phyloP scores from a whole-genome alignment of 2,888 invertebrate genomes.

The Zaprionus lineosus region DNA sequence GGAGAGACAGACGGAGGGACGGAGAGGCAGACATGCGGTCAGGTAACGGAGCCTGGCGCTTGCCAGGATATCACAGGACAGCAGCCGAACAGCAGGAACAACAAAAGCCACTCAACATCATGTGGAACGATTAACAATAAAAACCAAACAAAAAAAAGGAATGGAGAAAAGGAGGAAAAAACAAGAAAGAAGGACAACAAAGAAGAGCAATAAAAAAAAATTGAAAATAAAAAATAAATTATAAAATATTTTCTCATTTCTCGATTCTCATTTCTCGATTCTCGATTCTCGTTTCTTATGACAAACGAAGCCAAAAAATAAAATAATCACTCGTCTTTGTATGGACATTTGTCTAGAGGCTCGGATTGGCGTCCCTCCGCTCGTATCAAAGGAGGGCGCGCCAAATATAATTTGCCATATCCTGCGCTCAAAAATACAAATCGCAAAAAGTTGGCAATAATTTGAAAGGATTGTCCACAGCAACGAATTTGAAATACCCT shows the following conservation, averaged over 20 bases:
- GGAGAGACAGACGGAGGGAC: not conserved
- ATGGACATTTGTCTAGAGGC: conserved; percentile 31
- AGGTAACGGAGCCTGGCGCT: conserved; percentile 58
- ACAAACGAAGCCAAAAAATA: conserved; percentile 14
- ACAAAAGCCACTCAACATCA: conserved; percentile 21
- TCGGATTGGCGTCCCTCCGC: not conserved
- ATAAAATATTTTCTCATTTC: too few relatives aligned
- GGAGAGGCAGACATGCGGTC: not conserved
- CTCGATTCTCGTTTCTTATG: too few relatives aligned
- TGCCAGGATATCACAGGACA: conserved; percentile 46
- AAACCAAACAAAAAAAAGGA: conserved; percentile 6
- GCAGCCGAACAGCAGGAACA: conserved; percentile 15
- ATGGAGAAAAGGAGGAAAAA: not conserved
- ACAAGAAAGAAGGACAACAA: not conserved
- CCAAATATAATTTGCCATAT: conserved; percentile 67
- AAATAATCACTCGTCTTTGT: conserved; percentile 11
- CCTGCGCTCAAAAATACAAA: conserved; percentile 46
- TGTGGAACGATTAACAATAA: conserved; percentile 16
- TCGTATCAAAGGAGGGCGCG: conserved; percentile 33
- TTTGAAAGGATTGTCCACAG: not conserved
- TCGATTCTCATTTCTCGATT: too few relatives aligned
- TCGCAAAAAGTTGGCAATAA: not conserved
- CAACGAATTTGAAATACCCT: not conserved
- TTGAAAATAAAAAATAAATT: too few relatives aligned
- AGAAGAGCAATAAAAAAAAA: too few relatives aligned